phyloP scores from a whole-genome alignment of 2,888 invertebrate genomes.

The Tipula helvola region DNA sequence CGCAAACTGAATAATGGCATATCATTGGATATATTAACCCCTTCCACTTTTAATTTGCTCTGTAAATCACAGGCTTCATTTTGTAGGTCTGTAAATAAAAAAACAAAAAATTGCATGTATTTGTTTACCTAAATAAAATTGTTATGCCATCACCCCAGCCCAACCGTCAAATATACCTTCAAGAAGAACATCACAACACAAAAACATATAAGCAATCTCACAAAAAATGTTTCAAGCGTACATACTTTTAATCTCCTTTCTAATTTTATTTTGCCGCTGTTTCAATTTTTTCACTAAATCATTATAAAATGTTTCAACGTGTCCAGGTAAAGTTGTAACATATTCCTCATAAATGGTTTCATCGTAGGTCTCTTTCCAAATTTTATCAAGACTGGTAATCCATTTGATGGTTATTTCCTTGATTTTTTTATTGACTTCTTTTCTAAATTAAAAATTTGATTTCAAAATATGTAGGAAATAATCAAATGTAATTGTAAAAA shows the following conservation, averaged over 20 bases:
- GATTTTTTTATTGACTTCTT: slow-evolving; percentile 18
- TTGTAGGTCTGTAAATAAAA: slow-evolving; percentile 19
- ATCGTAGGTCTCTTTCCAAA: slow-evolving; percentile 29
- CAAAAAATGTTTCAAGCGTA: background rate
- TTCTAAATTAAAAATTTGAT: background rate
- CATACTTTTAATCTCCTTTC: slow-evolving; percentile 42
- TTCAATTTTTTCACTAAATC: slow-evolving; percentile 50
- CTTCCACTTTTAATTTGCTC: slow-evolving; percentile 25
- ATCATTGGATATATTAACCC: slow-evolving; percentile 22
- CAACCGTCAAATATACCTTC: background rate
- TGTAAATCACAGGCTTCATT: slow-evolving; percentile 26
- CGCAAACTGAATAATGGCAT: slow-evolving; percentile 39
- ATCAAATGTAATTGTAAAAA: background rate
- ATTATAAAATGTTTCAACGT: slow-evolving; percentile 41
- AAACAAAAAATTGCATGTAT: background rate
- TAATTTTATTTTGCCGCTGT: slow-evolving; percentile 40
- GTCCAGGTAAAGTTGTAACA: slow-evolving; percentile 24
- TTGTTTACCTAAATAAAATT: too few species aligned
- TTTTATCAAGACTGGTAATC: slow-evolving; percentile 21
- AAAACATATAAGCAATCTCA: too few species aligned
- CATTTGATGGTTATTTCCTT: slow-evolving; percentile 23
- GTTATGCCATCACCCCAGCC: background rate
- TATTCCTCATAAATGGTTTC: slow-evolving; percentile 23
- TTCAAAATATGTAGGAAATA: background rate
- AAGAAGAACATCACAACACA: background rate